These are phyloP conservation scores for Apamea epomidion DNA, from an alignment of 2,888 invertebrate genomes.

Conservation along the genomic window DNA sequence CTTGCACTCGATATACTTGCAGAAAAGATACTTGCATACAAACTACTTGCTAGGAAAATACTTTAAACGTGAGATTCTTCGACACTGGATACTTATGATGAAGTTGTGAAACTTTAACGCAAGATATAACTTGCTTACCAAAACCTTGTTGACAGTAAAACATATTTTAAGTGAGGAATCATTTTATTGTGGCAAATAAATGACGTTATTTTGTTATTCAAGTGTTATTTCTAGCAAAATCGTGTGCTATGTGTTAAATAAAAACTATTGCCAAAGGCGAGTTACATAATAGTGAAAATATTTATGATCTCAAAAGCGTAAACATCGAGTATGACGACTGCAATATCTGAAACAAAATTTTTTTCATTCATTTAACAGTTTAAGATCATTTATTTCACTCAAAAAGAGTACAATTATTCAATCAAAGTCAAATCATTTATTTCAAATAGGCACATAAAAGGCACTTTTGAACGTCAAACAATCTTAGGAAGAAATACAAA, in stretches of 20 bases:
- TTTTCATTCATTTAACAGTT: too few relatives aligned
- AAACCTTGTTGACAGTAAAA: neutral
- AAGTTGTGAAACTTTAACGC: neutral
- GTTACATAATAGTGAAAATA: neutral
- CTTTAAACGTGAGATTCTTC: neutral
- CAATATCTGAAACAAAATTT: conserved; percentile 75
- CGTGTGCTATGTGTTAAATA: neutral
- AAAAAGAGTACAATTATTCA: too few relatives aligned
- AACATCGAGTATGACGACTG: conserved; percentile 79
- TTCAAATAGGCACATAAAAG: too few relatives aligned
- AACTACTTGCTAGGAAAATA: neutral
- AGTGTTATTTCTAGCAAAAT: neutral
- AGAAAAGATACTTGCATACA: neutral
- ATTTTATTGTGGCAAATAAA: neutral
- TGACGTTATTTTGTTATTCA: neutral
- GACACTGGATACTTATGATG: neutral
- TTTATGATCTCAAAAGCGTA: conserved; percentile 74
- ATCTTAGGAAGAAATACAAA: too few relatives aligned
- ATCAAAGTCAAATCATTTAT: too few relatives aligned
- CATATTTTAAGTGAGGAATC: neutral
- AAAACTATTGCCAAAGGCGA: neutral
- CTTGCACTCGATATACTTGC: neutral
- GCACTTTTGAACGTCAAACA: too few relatives aligned
- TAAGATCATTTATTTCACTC: too few relatives aligned
- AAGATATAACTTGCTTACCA: neutral